Conservation (phyloP, 2,113 vertebrate species). For the Perca fluviatilis region DNA sequence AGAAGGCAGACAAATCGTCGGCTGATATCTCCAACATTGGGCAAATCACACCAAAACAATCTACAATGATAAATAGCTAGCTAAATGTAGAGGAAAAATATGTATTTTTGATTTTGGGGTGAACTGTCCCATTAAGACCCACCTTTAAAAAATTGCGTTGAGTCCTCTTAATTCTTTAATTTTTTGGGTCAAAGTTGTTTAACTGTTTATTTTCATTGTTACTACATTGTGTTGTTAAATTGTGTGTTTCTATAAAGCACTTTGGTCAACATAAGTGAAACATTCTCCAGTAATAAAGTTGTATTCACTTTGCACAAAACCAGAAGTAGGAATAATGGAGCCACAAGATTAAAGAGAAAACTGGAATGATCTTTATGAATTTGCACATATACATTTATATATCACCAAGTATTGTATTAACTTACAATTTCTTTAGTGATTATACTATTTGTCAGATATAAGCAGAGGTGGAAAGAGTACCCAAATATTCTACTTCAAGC, state of each 20-base stretch:
- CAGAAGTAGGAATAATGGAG: neutral
- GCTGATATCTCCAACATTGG: too few relatives aligned
- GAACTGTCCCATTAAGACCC: neutral
- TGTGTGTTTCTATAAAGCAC: neutral
- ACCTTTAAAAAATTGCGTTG: neutral
- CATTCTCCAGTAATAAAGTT: neutral
- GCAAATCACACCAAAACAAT: too few relatives aligned
- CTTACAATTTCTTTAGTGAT: too few relatives aligned
- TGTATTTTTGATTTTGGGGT: too few relatives aligned
- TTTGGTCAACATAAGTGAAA: neutral
- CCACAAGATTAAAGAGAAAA: neutral
- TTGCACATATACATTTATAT: neutral
- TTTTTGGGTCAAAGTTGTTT: neutral
- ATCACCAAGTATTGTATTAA: neutral
- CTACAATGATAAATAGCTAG: too few relatives aligned
- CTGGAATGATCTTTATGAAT: neutral
- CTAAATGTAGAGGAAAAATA: too few relatives aligned
- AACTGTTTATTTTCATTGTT: neutral
- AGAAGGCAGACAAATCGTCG: too few relatives aligned
- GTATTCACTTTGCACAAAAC: neutral
- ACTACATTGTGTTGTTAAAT: neutral
- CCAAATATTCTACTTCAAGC: too few relatives aligned
- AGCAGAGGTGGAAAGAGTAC: too few relatives aligned
- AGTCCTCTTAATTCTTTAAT: neutral
- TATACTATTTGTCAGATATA: neutral